Evolutionary conservation across 2,113 vertebrate species (phyloP).

Genomic region (Trematocara stigmaticum): DNA sequence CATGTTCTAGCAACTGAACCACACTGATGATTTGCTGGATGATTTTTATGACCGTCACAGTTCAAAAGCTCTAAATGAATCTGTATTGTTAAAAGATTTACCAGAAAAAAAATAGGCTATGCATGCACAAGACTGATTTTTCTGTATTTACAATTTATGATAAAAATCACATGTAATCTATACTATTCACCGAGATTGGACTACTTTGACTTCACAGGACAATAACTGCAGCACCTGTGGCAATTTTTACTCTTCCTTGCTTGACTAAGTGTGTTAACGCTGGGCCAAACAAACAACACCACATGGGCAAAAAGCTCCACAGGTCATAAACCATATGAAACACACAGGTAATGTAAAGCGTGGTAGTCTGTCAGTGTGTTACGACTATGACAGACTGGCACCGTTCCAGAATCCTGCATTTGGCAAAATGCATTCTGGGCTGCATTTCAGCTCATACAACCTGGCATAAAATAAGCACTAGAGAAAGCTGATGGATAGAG

Average conservation of each 20-base stretch:
- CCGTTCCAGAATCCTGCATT: neutral
- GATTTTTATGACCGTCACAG: neutral
- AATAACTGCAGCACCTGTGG: neutral
- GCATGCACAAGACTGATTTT: neutral
- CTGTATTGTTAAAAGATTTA: neutral
- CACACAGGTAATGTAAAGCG: neutral
- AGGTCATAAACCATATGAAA: neutral
- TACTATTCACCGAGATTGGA: neutral
- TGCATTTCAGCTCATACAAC: neutral
- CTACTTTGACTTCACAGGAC: neutral
- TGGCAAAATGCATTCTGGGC: neutral
- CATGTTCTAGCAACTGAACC: neutral
- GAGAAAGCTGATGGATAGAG: neutral
- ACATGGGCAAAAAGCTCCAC: neutral
- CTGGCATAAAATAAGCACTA: neutral
- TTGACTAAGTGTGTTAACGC: neutral
- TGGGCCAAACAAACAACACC: neutral
- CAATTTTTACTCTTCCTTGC: neutral
- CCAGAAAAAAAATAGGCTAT: neutral
- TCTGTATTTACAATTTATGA: neutral
- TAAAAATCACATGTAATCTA: neutral
- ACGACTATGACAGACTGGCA: neutral
- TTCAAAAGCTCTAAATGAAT: neutral
- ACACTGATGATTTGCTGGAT: neutral
- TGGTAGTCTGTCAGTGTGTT: neutral